phyloP scores from a whole-genome alignment of 2,113 vertebrate genomes.

The Prionailurus bengalensis region DNA sequence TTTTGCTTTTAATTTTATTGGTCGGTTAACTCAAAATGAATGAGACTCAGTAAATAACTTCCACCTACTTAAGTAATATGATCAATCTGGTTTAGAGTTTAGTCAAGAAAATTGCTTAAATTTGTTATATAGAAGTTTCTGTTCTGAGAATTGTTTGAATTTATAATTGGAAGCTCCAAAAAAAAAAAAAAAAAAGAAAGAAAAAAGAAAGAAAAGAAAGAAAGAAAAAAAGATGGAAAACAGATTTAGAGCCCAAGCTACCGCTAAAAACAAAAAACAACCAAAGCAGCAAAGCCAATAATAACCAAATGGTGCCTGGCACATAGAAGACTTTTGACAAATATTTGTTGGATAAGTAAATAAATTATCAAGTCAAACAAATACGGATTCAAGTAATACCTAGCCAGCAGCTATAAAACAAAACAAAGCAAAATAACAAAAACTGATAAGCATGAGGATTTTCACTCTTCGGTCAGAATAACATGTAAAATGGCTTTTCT shows the following conservation, averaged over 20 bases:
- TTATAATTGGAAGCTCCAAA: constrained; percentile 47
- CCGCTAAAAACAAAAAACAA: constrained; percentile 25
- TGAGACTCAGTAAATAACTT: constrained; percentile 41
- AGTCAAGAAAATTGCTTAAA: constrained; percentile 51
- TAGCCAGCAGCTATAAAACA: neutral
- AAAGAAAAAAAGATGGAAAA: neutral
- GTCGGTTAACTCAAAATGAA: constrained; percentile 36
- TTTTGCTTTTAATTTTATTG: constrained; percentile 54
- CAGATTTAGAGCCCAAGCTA: constrained; percentile 48
- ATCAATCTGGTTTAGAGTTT: constrained; percentile 42
- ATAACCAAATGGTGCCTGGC: constrained; percentile 4
- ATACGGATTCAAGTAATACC: constrained; percentile 38
- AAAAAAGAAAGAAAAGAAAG: neutral
- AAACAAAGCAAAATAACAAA: neutral
- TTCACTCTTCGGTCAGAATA: constrained; percentile 24
- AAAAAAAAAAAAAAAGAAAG: neutral
- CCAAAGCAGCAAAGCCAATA: constrained; percentile 53
- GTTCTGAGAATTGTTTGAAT: constrained; percentile 59
- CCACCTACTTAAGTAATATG: constrained; percentile 44
- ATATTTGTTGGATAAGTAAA: constrained; percentile 54
- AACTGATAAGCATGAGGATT: neutral
- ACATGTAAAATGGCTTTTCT: neutral
- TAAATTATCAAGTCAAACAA: constrained; percentile 56
- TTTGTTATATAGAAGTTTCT: constrained; percentile 50
- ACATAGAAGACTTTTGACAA: constrained; percentile 5